These are phyloP conservation scores for Pomatorhinus ruficollis DNA, from an alignment of 2,113 vertebrate genomes.

Conservation along the genomic window DNA sequence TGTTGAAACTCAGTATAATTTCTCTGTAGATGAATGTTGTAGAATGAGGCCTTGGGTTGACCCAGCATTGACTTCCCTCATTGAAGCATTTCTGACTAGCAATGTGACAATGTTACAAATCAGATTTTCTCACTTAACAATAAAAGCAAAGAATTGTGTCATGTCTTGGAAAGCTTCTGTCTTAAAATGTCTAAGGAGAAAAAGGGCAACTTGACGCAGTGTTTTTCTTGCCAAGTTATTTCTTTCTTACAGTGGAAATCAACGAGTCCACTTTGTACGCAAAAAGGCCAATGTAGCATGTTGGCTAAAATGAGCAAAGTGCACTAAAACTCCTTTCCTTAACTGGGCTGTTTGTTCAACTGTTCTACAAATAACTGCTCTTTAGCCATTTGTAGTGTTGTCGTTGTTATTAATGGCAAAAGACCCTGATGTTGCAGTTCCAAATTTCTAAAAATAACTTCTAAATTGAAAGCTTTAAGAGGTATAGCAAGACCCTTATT, in stretches of 20 bases:
- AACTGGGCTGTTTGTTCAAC: slow-evolving; percentile 58
- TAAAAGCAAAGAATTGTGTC: slow-evolving; percentile 71
- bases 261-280: not conserved
- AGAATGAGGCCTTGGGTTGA: slow-evolving; percentile 72
- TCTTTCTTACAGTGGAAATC: slow-evolving; percentile 52
- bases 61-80: slow-evolving; percentile 66
- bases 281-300: slow-evolving; percentile 51
- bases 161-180: slow-evolving; percentile 77
- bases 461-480: slow-evolving; percentile 54
- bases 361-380: slow-evolving; percentile 50
- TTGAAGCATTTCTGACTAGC: slow-evolving; percentile 75
- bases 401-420: not conserved
- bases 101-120: slow-evolving; percentile 77
- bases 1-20: slow-evolving; percentile 65
- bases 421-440: slow-evolving; percentile 16
- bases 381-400: slow-evolving; percentile 50
- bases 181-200: slow-evolving; percentile 60
- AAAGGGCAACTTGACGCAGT: slow-evolving; percentile 58
- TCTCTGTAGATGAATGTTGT: slow-evolving; percentile 74
- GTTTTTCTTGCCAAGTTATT: slow-evolving; percentile 55
- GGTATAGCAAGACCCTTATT: slow-evolving; percentile 35
- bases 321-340: slow-evolving; percentile 56
- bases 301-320: slow-evolving; percentile 64
- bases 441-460: slow-evolving; percentile 44
- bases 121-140: slow-evolving; percentile 76